phyloP scores from a whole-genome alignment of 2,797 vertebrate genomes.

The Lutjanus campechanus region DNA sequence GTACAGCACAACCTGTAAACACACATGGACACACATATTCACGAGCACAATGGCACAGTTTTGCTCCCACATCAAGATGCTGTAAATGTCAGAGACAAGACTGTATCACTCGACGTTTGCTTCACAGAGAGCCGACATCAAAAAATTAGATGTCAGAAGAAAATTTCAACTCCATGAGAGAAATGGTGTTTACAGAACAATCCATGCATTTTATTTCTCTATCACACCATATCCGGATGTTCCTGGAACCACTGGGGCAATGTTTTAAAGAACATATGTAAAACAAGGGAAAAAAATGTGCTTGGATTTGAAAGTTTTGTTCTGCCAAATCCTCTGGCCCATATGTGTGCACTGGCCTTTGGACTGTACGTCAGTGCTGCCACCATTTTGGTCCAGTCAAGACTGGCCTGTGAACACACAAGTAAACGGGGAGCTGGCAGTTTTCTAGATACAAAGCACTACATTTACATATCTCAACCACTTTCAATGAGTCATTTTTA shows the following conservation, averaged over 20 bases:
- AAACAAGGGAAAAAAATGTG: not conserved
- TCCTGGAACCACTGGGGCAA: not conserved
- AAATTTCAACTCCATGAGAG: not conserved
- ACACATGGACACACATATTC: constrained; percentile 45
- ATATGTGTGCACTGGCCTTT: no score
- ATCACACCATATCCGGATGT: constrained; percentile 10
- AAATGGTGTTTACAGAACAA: not conserved
- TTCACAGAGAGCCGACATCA: constrained; percentile 13
- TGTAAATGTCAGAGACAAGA: constrained; percentile 59
- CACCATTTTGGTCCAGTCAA: no score
- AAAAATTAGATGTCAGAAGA: constrained; percentile 16
- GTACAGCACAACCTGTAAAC: constrained; percentile 68
- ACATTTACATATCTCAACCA: no score
- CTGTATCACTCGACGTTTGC: constrained; percentile 33
- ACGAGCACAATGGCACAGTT: constrained; percentile 34
- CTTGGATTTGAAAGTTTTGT: not conserved
- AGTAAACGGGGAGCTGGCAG: no score
- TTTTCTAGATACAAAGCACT: no score
- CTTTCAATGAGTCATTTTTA: no score
- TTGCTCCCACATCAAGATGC: constrained; percentile 49
- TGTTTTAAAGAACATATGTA: no score
- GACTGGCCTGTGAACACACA: no score
- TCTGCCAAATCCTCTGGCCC: not conserved
- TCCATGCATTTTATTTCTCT: not conserved
- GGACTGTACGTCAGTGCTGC: no score